Percentiles rank a stretch among this genome's conserved stretches.
Conservation (phyloP, 2,888 invertebrate species). For the Agrypnus murinus region DNA sequence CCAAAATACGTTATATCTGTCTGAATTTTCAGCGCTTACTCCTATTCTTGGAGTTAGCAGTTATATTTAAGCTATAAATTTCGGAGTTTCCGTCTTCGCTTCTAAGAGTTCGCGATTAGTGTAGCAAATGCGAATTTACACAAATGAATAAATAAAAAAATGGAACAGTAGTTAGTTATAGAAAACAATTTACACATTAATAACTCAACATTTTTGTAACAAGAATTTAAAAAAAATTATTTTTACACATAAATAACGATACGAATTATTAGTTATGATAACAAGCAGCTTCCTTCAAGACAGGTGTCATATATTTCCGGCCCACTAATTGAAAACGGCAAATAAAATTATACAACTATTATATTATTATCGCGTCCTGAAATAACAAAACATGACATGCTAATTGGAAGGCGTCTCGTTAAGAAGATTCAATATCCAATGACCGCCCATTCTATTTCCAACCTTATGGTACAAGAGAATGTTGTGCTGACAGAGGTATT, state of each 20-base stretch:
- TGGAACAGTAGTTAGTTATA: no score
- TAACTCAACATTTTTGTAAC: neutral
- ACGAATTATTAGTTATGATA: conserved; percentile 54
- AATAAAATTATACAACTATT: conserved; percentile 67
- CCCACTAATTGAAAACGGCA: conserved; percentile 64
- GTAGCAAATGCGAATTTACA: neutral
- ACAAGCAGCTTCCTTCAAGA: conserved; percentile 61
- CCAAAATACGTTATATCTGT: conserved; percentile 50
- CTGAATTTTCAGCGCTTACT: conserved; percentile 40
- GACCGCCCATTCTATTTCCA: conserved; percentile 58
- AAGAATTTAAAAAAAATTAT: no score
- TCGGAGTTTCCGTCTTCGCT: conserved; percentile 14
- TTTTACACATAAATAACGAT: conserved; percentile 17
- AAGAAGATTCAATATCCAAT: conserved; percentile 63
- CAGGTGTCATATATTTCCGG: conserved; percentile 68
- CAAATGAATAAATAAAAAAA: neutral
- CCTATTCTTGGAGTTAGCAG: conserved; percentile 38
- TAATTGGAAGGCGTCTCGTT: conserved; percentile 67
- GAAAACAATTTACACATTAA: neutral
- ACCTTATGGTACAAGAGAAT: conserved; percentile 57
- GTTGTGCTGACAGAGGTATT: conserved; percentile 62
- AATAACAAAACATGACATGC: conserved; percentile 66
- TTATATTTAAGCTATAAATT: conserved; percentile 43
- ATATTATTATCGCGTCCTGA: conserved; percentile 64
- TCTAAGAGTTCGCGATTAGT: conserved; percentile 8